These are phyloP conservation scores for Dexiosoma caninum DNA, from an alignment of 2,888 invertebrate species.

Conservation along the genomic window DNA sequence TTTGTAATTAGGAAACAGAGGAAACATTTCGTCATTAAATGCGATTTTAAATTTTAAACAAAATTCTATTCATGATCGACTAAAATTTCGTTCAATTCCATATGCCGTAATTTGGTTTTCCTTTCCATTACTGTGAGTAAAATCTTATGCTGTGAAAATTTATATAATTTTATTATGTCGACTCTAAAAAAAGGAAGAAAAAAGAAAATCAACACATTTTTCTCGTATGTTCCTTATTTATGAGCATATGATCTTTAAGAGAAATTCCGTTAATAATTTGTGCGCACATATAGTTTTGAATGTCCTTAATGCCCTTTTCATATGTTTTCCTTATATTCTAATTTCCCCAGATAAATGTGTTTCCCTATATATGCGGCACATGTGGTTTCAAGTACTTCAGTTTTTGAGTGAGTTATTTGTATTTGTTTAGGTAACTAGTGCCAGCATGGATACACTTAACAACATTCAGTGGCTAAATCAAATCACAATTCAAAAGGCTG, in stretches of 20 bases:
- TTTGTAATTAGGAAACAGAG: too few species aligned
- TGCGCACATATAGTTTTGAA: background rate
- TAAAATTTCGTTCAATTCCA: too few species aligned
- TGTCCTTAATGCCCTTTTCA: background rate
- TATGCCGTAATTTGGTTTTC: too few species aligned
- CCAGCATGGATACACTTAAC: conserved; percentile 19
- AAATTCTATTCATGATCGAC: too few species aligned
- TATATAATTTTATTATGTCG: too few species aligned
- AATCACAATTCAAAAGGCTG: conserved; percentile 4
- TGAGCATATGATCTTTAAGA: too few species aligned
- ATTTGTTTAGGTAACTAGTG: conserved; percentile 13
- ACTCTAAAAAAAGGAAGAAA: too few species aligned
- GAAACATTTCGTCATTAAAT: too few species aligned
- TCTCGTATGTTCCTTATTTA: background rate
- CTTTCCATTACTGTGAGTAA: too few species aligned
- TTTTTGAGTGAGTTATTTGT: background rate
- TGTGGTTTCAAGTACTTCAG: background rate
- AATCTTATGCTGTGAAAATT: too few species aligned
- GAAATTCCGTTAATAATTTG: background rate
- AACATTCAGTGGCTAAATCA: conserved; percentile 24
- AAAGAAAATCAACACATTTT: too few species aligned
- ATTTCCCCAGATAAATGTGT: background rate
- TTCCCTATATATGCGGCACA: background rate
- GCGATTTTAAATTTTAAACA: too few species aligned
- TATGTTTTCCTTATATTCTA: background rate